Percentiles rank a stretch among this genome's conserved stretches.
Conservation (phyloP, 2,113 vertebrate species). For the Gymnogyps californianus region DNA sequence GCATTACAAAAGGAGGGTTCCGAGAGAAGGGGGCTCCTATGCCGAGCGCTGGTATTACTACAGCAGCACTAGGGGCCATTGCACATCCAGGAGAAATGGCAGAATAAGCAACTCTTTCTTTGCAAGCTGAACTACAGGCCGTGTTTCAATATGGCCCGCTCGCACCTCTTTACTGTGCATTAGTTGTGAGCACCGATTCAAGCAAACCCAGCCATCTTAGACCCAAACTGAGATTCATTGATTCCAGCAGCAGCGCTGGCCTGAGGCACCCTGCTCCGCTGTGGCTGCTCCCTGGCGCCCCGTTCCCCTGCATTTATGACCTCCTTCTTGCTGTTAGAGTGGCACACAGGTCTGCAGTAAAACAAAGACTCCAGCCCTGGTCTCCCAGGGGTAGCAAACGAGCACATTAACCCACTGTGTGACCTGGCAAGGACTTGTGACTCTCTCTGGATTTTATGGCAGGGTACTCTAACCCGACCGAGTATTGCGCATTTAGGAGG, state of each 20-base stretch:
- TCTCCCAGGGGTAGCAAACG: not conserved
- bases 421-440: not conserved
- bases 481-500: not conserved
- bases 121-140: not conserved
- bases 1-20: not conserved
- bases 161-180: not conserved
- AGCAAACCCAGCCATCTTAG: not conserved
- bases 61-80: not conserved
- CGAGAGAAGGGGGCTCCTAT: not conserved
- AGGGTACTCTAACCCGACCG: not conserved
- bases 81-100: not conserved
- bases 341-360: not conserved
- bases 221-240: not conserved
- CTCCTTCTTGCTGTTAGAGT: not conserved
- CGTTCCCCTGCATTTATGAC: not conserved
- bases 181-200: not conserved
- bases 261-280: not conserved
- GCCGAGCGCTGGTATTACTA: fast-evolving
- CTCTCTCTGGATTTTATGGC: not conserved
- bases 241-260: not conserved
- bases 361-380: not conserved
- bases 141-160: fast-evolving
- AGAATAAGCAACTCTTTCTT: not conserved
- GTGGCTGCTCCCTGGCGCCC: not conserved
- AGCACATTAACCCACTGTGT: not conserved